Base-by-base conservation (phyloP, 2,113 vertebrate species). In the Scomber colias region DNA sequence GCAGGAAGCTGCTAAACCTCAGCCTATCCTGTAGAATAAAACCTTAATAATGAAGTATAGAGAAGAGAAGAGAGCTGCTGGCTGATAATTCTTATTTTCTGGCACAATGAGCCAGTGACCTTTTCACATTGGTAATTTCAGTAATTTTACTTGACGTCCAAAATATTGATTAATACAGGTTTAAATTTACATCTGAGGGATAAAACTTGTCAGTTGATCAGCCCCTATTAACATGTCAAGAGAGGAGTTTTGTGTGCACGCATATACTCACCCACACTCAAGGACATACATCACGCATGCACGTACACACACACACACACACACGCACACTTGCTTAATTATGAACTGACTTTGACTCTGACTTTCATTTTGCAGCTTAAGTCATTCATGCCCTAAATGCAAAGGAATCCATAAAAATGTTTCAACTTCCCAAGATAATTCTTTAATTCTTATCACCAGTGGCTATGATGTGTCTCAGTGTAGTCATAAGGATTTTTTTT, bases 361-460 rank as follows among this genome's bases (percentile, higher is more conserved):
- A 89, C 85, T 91, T 90, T 87, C 73, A 79, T 80, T 85, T 71
- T 64, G 49, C 70, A 86, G 79, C 77, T 90, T 82, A 85, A 89
- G 87, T 67, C 53, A 49, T 77, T 67, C 60, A 21, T 71, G 81
- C 46, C 60, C 71, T 65, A 90, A 86, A 86, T 89, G 77, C 59
- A 75, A 72, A 83, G 57, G 17, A 86, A 75, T 78, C 70, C 60
- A 79, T 72, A 66, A 83, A 87, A 86, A 70, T 27, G 27, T 65
- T 80, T 62, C 45, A 83, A 79, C 55, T 64, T 51, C 44, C 64
- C 59, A 3, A 11, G 77, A 72, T 78, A 62, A 83, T 83, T 84
- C 35, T 72, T 71, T 76, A 64, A 83, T 83, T 84, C 45, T 72
- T 81, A 87, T 86, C 71, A 67, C 46, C 55, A 60, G 35, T 73